Percentiles rank a stretch among this genome's conserved stretches.
Evolutionary conservation across 2,888 invertebrate genomes (phyloP).

Genomic region (Andrena flavipes): DNA sequence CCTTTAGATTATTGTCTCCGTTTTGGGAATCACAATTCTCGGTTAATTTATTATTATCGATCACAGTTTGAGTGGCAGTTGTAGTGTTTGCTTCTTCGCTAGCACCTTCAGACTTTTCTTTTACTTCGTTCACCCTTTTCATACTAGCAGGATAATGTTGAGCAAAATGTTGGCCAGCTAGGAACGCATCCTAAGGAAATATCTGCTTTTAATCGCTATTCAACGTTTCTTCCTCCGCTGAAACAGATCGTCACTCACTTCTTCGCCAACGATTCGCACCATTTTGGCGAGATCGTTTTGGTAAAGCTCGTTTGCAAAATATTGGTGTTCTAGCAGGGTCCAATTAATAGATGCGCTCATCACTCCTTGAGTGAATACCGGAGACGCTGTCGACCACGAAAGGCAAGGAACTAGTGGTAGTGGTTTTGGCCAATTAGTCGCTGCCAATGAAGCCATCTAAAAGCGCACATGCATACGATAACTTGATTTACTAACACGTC

Average conservation of each 20-base stretch:
- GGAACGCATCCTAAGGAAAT: constrained; percentile 83
- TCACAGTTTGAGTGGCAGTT: constrained; percentile 36
- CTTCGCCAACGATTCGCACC: constrained; percentile 92
- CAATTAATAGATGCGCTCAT: constrained; percentile 98
- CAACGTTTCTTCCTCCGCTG: not conserved
- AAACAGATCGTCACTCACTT: constrained; percentile 79
- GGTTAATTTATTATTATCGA: constrained; percentile 20
- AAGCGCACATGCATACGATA: constrained; percentile 64
- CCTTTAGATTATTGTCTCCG: constrained; percentile 38
- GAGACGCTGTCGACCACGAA: constrained; percentile 98
- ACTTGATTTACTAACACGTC: not conserved
- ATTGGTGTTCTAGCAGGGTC: constrained; percentile 95
- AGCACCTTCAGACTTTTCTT: constrained; percentile 42
- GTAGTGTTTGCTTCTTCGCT: constrained; percentile 29
- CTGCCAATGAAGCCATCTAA: constrained; percentile 99
- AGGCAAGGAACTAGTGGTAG: constrained; percentile 97
- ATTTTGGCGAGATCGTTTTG: constrained; percentile 94
- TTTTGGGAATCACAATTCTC: not conserved
- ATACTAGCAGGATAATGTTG: constrained; percentile 87
- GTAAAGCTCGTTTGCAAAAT: constrained; percentile 92
- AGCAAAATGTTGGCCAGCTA: constrained; percentile 91
- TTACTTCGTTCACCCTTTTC: constrained; percentile 83
- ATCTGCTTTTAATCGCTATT: not conserved
- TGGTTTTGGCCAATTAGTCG: constrained; percentile 98
- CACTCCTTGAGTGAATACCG: constrained; percentile 98